Evolutionary conservation across 2,888 invertebrate species (phyloP).

Genomic region (Plagodis dolabraria): DNA sequence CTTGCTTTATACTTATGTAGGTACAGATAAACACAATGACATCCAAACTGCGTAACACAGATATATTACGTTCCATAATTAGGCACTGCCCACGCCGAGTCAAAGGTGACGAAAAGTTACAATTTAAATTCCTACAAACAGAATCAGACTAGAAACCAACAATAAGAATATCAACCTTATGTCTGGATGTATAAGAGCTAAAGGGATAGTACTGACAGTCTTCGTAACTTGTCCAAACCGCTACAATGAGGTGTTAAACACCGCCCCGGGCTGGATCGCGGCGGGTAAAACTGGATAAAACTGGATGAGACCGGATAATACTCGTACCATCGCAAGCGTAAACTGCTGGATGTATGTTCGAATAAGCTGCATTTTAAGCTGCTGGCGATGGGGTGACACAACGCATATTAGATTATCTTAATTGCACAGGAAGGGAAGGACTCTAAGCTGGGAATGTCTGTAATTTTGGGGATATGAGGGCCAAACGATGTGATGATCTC

Average conservation of each 20-base stretch:
- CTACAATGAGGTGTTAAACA: slow-evolving; percentile 66
- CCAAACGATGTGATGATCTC: too few relatives aligned
- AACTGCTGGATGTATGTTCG: slow-evolving; percentile 37
- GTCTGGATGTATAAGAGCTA: slow-evolving; percentile 11
- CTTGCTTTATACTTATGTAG: not conserved
- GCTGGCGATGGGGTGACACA: slow-evolving; percentile 17
- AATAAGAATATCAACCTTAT: slow-evolving; percentile 23
- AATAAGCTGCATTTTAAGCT: slow-evolving; percentile 32
- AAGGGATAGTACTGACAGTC: slow-evolving; percentile 6
- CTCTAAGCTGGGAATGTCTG: too few relatives aligned
- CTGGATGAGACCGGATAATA: slow-evolving; percentile 47
- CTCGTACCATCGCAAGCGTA: slow-evolving; percentile 34
- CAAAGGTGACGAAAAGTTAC: slow-evolving; percentile 39
- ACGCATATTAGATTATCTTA: not conserved
- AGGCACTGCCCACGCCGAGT: slow-evolving; percentile 25
- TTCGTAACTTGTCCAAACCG: slow-evolving; percentile 51
- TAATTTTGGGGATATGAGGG: too few relatives aligned
- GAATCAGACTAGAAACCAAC: slow-evolving; percentile 21
- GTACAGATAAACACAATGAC: slow-evolving; percentile 15
- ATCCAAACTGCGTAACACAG: slow-evolving; percentile 21
- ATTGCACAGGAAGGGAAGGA: not conserved
- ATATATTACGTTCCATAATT: slow-evolving; percentile 22
- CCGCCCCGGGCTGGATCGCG: slow-evolving; percentile 52
- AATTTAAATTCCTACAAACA: slow-evolving; percentile 40
- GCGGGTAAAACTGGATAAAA: slow-evolving; percentile 52